These are phyloP conservation scores for Pterocles gutturalis DNA, from an alignment of 2,113 vertebrate genomes.

Conservation along the genomic window DNA sequence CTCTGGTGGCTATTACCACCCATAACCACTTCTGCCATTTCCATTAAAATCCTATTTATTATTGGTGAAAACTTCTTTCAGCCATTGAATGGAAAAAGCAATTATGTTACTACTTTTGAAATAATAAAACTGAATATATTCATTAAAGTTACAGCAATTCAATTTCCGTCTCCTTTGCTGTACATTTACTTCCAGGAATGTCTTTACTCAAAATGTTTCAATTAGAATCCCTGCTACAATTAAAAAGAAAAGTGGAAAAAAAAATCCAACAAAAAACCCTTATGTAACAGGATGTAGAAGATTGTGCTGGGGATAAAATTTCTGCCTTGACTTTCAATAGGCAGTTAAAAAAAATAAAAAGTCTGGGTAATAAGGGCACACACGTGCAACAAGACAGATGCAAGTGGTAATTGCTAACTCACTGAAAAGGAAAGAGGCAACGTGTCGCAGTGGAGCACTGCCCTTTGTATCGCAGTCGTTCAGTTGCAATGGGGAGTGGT, in stretches of 20 bases:
- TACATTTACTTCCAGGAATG: constrained; percentile 36
- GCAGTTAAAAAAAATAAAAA: background rate
- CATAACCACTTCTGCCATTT: constrained; percentile 59
- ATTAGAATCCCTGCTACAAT: constrained; percentile 44
- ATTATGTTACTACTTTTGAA: constrained; percentile 66
- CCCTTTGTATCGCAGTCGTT: background rate
- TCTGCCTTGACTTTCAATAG: background rate
- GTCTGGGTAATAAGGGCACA: background rate
- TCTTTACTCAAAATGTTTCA: constrained; percentile 52
- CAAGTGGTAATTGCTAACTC: background rate
- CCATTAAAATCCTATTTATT: constrained; percentile 70
- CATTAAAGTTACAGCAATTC: constrained; percentile 63
- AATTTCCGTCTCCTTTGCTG: constrained; percentile 33
- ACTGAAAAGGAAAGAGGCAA: background rate
- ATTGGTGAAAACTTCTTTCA: constrained; percentile 62
- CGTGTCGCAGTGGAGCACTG: background rate
- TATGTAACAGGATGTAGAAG: background rate
- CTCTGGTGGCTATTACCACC: constrained; percentile 44
- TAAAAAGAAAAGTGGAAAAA: background rate
- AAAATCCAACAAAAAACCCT: background rate
- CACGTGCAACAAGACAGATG: background rate
- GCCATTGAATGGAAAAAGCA: constrained; percentile 66
- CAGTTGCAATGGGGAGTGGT: background rate
- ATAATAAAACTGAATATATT: constrained; percentile 68
- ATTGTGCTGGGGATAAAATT: background rate